phyloP scores from a whole-genome alignment of 30 jellyfish, hydroid and myxozoan genomes.

The Clytia hemisphaerica region DNA sequence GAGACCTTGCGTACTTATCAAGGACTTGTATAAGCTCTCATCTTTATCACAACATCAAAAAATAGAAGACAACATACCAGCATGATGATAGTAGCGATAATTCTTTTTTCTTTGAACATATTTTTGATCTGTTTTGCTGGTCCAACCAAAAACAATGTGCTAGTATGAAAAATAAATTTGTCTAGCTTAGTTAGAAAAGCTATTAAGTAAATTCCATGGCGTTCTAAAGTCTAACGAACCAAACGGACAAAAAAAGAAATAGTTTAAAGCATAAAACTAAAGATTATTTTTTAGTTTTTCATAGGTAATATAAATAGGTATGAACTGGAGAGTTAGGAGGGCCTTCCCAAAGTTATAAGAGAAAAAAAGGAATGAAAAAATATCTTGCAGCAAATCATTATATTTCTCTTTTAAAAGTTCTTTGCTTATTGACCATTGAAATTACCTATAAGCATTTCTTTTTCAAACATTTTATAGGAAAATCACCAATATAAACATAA shows the following conservation, averaged over 20 bases:
- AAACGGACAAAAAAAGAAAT: background rate
- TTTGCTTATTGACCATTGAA: no score
- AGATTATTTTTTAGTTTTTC: background rate
- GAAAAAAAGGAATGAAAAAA: no score
- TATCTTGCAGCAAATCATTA: no score
- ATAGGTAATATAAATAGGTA: no score
- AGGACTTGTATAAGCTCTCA: background rate
- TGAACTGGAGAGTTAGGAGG: no score
- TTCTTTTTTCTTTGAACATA: constrained; percentile 85
- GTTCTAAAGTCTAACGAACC: background rate
- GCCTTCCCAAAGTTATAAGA: no score
- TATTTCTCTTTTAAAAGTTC: no score
- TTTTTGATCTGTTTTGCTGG: constrained; percentile 77
- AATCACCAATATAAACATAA: background rate
- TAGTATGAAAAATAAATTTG: background rate
- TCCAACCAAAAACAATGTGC: constrained; percentile 86
- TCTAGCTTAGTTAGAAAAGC: background rate
- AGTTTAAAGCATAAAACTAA: background rate
- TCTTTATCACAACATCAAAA: background rate
- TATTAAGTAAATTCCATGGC: background rate
- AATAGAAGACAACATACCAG: constrained; percentile 41
- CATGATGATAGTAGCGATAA: constrained; percentile 87
- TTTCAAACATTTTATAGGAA: no score
- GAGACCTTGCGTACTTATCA: no score
- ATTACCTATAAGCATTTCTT: no score